Base-by-base conservation (phyloP, 2,113 vertebrate species). In the Silurus meridionalis region DNA sequence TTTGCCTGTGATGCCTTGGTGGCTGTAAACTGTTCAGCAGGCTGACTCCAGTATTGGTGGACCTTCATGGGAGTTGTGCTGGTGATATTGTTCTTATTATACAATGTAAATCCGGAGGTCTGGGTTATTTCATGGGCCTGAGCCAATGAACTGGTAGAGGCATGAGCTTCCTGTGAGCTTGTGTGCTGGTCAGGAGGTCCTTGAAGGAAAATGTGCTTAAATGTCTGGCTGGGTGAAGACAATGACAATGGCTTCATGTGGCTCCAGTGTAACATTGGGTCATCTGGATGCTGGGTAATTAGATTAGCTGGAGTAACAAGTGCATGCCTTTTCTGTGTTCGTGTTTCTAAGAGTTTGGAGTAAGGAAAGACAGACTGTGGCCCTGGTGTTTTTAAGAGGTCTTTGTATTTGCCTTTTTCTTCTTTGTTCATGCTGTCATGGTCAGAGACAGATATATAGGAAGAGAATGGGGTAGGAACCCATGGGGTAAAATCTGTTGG, bases 41-140 rank as follows among this genome's bases (percentile, higher is more conserved):
- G 55, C 55, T 87, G 85, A 74, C 87, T 95, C 0, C 48, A 60
- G 52, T 93, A 92, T 37, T 77, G 84, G 53, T 89, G 83, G 28
- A 86, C 9, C 17, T 79, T 82, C 10, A 87, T 69, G 67, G 78
- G 52, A 55, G 87, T 28, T 3, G 88, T 88, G 48, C 72, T 69
- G 57, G 88, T 89, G n/a, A 89, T 25, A 48, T 83, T 72, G n/a
- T 77, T 87, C 50, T 85, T 37, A 64, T 82, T 46, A 83, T 81
- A 48, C 15, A 50, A 19, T 86, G 50, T 58, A 58, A 82, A 75
- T 53, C 25, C 87, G 84, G 63, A 17, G 1, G 63, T 83, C 83
- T n/a, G 67, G 3, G 4, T 28, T 64, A 71, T 78, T 50, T 71
- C 9, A 83, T 79, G 37, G 57, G 25, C 46, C 67, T 50, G 19